A percentile compares a stretch with the other conserved stretches of the same genome.
phyloP scores from a whole-genome alignment of 2,888 invertebrate species.

The Nomada flava region DNA sequence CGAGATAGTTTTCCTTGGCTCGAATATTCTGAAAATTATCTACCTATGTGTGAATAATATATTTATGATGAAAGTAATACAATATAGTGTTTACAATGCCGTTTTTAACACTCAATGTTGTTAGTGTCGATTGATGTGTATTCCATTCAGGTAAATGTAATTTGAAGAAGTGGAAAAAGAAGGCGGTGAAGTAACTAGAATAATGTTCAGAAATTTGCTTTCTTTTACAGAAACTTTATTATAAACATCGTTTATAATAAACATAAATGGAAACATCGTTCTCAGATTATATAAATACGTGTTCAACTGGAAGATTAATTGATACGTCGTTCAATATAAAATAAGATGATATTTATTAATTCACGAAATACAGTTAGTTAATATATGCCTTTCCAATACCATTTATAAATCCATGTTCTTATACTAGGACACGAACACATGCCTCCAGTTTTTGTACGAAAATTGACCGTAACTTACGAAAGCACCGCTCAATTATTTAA shows the following conservation, averaged over 20 bases:
- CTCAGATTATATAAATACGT: conserved; percentile 35
- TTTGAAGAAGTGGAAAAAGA: conserved; percentile 28
- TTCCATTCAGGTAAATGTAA: conserved; percentile 32
- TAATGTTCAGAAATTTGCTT: conserved; percentile 60
- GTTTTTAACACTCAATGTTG: conserved; percentile 31
- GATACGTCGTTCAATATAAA: conserved; percentile 76
- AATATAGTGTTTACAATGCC: conserved; percentile 33
- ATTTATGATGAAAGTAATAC: conserved; percentile 67
- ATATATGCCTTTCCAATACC: conserved; percentile 76
- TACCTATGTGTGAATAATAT: conserved; percentile 60
- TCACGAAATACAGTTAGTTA: conserved; percentile 77
- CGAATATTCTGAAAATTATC: conserved; percentile 37
- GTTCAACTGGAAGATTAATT: conserved; percentile 60
- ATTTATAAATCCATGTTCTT: conserved; percentile 73
- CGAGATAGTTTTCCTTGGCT: conserved; percentile 21
- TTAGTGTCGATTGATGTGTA: conserved; percentile 31
- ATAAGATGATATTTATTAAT: conserved; percentile 81
- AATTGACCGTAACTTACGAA: conserved; percentile 16
- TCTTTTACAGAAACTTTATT: conserved; percentile 52
- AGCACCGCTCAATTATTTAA: conserved; percentile 18
- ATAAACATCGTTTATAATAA: background rate
- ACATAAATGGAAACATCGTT: conserved; percentile 12
- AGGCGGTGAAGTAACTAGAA: background rate
- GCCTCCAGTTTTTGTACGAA: conserved; percentile 37
- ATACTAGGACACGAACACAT: conserved; percentile 68